Evolutionary conservation across 30 jellyfish, hydroid and myxozoan genomes (phyloP), one percentile per base, ranked within the genome.

Genomic region (Aurelia sp.): DNA sequence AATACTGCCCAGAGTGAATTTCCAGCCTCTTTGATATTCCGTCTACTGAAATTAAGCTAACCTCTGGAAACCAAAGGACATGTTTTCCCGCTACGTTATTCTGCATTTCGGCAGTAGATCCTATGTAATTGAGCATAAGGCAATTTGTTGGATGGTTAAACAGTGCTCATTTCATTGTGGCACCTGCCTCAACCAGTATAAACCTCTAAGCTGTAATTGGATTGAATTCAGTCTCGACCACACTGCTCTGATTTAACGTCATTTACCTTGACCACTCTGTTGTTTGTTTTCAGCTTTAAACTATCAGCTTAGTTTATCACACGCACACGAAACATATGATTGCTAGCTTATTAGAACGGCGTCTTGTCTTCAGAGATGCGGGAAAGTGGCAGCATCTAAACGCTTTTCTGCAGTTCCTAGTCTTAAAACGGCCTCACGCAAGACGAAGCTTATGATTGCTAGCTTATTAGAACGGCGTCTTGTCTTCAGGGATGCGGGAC

Each of bases 101-200:
- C 52, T 64, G 89, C 66, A 78, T 78, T 71, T 82, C 72, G 80
- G 86, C 86, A 47, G 83, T 74, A 59, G 86, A 82, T 69, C 86
- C 92, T 22, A 67, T 47, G 63, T 82, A 82, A 82, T 82, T 82
- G 86, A 66, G 72, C 92, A 61, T 82, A 82, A 82, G 84, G 86
- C 92, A 82, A 82, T 82, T 82, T 82, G 86, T 78, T 74, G 57
- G 80, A 63, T 63, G 80, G 89, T 55, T 78, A 44, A 78, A 72
- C 30, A 77, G 89, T 59, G 89, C 89, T 78, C 80, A 50, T 78
- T 78, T 78, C 52, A 20, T 18, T 64, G 89, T 64, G 57, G 72
- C 89, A 78, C 74, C 89, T 78, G 89, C 80, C 80, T 31, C 48
- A 63, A 47, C 69, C 40, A 31, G 71, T 35, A 8, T 70, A 78